A percentile compares a stretch with the other conserved stretches of the same genome.
Conservation (phyloP, 2,888 invertebrate genomes). For the Uloborus plumipes region DNA sequence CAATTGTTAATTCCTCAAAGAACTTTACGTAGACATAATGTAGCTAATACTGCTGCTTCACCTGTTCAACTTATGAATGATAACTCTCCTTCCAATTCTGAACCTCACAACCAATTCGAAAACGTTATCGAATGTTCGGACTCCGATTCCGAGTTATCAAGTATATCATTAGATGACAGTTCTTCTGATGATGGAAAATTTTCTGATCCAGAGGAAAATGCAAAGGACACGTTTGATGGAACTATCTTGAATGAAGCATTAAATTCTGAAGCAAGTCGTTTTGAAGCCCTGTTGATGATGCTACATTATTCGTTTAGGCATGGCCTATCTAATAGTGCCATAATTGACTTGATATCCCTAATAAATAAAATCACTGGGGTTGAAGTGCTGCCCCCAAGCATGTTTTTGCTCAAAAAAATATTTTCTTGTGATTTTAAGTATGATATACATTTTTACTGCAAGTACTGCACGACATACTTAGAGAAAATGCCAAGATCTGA, state of each 20-base stretch:
- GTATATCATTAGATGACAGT: background rate
- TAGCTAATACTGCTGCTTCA: background rate
- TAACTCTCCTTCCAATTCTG: background rate
- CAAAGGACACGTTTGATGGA: background rate
- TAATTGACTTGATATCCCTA: background rate
- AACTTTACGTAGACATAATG: background rate
- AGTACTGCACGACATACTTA: background rate
- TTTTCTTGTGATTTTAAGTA: conserved; percentile 1
- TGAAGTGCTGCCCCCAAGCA: background rate
- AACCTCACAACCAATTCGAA: background rate
- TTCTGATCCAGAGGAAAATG: background rate
- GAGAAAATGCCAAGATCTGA: background rate
- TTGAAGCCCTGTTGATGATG: background rate
- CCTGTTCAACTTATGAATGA: background rate
- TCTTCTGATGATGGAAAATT: background rate
- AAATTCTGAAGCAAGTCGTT: conserved; percentile 1
- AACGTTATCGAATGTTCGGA: background rate
- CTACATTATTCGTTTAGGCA: background rate
- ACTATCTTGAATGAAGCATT: background rate
- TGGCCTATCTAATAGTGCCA: background rate
- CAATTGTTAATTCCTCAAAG: background rate
- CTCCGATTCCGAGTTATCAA: background rate
- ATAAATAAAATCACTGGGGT: background rate
- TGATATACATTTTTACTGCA: background rate
- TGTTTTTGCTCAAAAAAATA: background rate